Conservation (phyloP, 2,797 vertebrate species). For the Aplochiton taeniatus region DNA sequence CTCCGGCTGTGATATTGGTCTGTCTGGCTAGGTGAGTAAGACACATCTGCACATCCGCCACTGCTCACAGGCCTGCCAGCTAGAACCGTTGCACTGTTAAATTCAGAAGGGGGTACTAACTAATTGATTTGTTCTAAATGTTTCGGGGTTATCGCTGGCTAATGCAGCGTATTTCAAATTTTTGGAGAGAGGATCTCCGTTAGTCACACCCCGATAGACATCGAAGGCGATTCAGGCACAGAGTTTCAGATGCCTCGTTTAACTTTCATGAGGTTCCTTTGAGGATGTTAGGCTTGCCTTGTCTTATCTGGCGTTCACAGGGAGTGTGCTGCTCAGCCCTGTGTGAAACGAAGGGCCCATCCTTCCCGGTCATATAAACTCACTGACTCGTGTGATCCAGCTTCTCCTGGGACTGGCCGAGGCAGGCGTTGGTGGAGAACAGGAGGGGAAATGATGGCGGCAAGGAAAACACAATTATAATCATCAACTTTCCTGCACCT, state of each 20-base stretch:
- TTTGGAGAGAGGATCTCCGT: too few relatives aligned
- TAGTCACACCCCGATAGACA: constrained; percentile 41
- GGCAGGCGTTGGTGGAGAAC: too few relatives aligned
- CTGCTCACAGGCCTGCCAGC: constrained; percentile 39
- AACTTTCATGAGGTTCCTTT: constrained; percentile 62
- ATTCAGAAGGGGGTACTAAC: too few relatives aligned
- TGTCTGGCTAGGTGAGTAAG: constrained; percentile 49
- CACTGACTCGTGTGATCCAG: constrained; percentile 45
- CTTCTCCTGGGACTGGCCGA: too few relatives aligned
- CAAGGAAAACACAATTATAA: too few relatives aligned
- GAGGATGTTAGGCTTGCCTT: constrained; percentile 57
- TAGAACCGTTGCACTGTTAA: constrained; percentile 49
- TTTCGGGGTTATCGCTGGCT: too few relatives aligned
- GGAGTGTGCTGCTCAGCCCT: constrained; percentile 52
- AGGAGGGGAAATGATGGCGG: too few relatives aligned
- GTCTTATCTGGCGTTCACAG: constrained; percentile 48
- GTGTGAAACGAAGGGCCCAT: constrained; percentile 54
- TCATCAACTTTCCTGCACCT: too few relatives aligned
- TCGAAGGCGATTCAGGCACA: too few relatives aligned
- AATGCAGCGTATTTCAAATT: too few relatives aligned
- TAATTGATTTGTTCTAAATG: constrained; percentile 28
- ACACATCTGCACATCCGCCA: constrained; percentile 47
- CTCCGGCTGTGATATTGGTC: constrained; percentile 40
- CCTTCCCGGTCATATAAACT: constrained; percentile 58
- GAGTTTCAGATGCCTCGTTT: constrained; percentile 28